Conservation (phyloP, 53 echinoderm and acorn worm genomes). For the Mesocentrotus franciscanus region DNA sequence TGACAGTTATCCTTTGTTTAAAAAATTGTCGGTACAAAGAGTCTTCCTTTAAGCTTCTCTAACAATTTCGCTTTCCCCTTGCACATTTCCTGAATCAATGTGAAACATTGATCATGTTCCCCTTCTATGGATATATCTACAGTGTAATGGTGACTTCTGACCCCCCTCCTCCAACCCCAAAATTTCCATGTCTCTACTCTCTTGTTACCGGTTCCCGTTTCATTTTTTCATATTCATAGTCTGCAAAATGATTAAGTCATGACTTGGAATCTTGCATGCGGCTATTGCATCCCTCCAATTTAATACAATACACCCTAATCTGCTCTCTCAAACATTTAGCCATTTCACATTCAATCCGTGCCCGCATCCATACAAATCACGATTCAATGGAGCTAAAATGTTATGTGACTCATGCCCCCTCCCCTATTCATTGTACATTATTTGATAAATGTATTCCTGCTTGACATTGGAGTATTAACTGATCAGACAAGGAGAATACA, state of each 20-base stretch:
- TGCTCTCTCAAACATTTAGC: neutral
- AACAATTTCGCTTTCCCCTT: too few relatives aligned
- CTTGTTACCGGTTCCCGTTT: neutral
- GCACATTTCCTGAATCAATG: too few relatives aligned
- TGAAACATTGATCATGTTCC: too few relatives aligned
- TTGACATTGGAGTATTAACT: conserved; percentile 29
- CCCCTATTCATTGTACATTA: neutral
- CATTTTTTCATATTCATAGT: conserved; percentile 32
- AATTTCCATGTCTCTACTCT: neutral
- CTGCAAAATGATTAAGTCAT: conserved; percentile 31
- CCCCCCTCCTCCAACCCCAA: neutral
- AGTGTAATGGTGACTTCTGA: neutral
- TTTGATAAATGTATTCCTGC: neutral
- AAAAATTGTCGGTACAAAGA: too few relatives aligned
- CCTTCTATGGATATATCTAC: too few relatives aligned
- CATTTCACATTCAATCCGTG: neutral
- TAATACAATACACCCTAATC: neutral
- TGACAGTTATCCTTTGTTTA: too few relatives aligned
- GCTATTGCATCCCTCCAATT: neutral
- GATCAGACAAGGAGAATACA: conserved; percentile 48
- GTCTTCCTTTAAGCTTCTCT: too few relatives aligned
- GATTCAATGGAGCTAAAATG: neutral
- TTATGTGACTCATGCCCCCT: conserved; percentile 34
- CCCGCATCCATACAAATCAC: neutral
- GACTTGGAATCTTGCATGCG: neutral